Evolutionary conservation across 2,888 invertebrate species (phyloP).

Genomic region (Nysson spinosus): DNA sequence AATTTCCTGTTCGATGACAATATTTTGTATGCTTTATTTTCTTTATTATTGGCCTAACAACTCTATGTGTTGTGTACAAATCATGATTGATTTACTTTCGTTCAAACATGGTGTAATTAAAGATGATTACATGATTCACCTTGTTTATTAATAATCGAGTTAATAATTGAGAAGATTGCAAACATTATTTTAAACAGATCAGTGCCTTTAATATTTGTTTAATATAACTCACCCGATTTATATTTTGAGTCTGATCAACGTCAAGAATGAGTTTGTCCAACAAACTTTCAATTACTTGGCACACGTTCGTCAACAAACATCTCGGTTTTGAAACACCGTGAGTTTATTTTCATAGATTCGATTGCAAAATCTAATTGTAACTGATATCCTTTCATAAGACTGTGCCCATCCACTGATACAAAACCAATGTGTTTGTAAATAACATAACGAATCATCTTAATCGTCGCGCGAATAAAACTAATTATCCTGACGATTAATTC

Average conservation of each 20-base stretch:
- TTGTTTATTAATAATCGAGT: too few relatives aligned
- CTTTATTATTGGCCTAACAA: too few relatives aligned
- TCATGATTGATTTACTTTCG: too few relatives aligned
- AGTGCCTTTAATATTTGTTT: too few relatives aligned
- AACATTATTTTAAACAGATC: too few relatives aligned
- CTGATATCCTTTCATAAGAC: slow-evolving; percentile 32
- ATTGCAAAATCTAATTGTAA: slow-evolving; percentile 16
- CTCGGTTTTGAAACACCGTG: slow-evolving; percentile 1
- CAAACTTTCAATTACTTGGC: slow-evolving; percentile 74
- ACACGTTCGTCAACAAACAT: slow-evolving; percentile 33
- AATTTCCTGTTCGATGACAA: too few relatives aligned
- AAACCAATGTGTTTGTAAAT: slow-evolving; percentile 7
- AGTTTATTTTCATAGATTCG: slow-evolving; percentile 7
- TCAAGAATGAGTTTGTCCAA: slow-evolving; percentile 73
- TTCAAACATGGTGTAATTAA: too few relatives aligned
- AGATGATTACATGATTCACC: too few relatives aligned
- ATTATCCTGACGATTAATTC: not conserved
- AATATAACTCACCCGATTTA: too few relatives aligned
- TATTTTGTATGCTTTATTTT: too few relatives aligned
- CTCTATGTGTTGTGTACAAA: too few relatives aligned
- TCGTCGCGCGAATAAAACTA: not conserved
- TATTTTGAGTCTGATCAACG: slow-evolving; percentile 27
- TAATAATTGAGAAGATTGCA: too few relatives aligned
- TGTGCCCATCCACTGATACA: slow-evolving; percentile 23
- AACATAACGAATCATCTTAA: not conserved